Percentiles rank a stretch among this genome's conserved stretches.
phyloP scores from a whole-genome alignment of 2,888 invertebrate species.

The Tiliacea aurago region DNA sequence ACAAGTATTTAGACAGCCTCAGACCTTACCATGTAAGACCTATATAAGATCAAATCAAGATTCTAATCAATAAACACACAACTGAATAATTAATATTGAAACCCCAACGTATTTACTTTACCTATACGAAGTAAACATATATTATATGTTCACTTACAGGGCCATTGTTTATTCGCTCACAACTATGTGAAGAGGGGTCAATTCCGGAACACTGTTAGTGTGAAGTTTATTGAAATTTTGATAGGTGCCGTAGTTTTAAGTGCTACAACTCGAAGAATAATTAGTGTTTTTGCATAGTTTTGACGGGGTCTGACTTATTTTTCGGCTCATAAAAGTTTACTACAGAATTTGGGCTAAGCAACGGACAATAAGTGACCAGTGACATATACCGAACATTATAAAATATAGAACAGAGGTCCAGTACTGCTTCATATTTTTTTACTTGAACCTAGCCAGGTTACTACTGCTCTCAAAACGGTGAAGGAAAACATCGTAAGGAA shows the following conservation, averaged over 20 bases:
- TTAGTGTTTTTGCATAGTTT: background rate
- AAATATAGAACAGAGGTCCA: too few species aligned
- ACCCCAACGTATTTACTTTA: conserved; percentile 55
- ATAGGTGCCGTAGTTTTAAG: background rate
- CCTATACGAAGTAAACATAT: conserved; percentile 54
- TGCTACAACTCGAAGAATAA: background rate
- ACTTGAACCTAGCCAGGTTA: too few species aligned
- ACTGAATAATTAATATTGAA: conserved; percentile 58
- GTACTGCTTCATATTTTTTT: too few species aligned
- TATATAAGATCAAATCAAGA: conserved; percentile 43
- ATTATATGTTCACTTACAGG: conserved; percentile 66
- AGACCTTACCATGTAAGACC: background rate
- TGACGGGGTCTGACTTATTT: background rate
- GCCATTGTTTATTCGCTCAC: conserved; percentile 47
- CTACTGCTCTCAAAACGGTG: too few species aligned
- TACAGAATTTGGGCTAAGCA: background rate
- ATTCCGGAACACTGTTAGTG: background rate
- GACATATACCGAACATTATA: background rate
- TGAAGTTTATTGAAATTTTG: background rate
- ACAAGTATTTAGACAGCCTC: conserved; percentile 11
- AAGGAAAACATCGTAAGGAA: too few species aligned
- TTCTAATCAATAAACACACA: conserved; percentile 47
- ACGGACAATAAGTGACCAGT: background rate
- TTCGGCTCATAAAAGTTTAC: background rate
- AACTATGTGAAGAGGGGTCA: background rate